A percentile compares a stretch with the other conserved stretches of the same genome.
These are phyloP conservation scores for Nipponacmea schrenckii DNA, from an alignment of 2,888 invertebrate genomes.

Conservation along the genomic window DNA sequence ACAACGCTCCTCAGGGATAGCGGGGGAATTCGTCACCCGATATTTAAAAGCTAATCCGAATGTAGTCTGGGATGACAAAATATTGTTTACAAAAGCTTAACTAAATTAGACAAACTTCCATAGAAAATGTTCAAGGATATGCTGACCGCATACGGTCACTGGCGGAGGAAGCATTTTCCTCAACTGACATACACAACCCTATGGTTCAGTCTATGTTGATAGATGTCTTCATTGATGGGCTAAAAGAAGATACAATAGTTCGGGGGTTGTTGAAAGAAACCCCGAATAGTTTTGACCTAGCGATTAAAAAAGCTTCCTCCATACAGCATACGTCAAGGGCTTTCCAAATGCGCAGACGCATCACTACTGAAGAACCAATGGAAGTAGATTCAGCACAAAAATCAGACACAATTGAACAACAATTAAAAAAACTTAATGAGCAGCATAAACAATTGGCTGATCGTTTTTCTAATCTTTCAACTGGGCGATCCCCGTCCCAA, in stretches of 20 bases:
- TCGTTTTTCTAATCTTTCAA: not conserved
- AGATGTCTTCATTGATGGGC: not conserved
- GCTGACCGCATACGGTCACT: not conserved
- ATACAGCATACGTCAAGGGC: not conserved
- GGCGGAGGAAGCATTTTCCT: not conserved
- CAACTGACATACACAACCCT: not conserved
- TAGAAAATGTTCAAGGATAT: not conserved
- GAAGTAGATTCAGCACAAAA: not conserved
- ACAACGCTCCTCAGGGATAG: too few relatives aligned
- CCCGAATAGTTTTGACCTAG: not conserved
- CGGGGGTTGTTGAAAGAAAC: not conserved
- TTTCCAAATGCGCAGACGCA: not conserved
- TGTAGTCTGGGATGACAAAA: too few relatives aligned
- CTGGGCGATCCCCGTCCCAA: not conserved
- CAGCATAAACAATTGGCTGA: not conserved
- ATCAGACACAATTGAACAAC: too few relatives aligned
- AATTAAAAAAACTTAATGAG: not conserved
- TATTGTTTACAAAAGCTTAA: too few relatives aligned
- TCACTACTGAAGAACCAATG: not conserved
- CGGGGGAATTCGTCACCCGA: too few relatives aligned
- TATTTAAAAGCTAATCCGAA: too few relatives aligned
- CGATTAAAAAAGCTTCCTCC: not conserved
- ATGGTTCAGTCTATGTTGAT: not conserved
- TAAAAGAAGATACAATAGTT: not conserved
- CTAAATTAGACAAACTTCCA: too few relatives aligned